Base-by-base conservation (phyloP, 2,797 vertebrate genomes). In the Pseudochirops cupreus region DNA sequence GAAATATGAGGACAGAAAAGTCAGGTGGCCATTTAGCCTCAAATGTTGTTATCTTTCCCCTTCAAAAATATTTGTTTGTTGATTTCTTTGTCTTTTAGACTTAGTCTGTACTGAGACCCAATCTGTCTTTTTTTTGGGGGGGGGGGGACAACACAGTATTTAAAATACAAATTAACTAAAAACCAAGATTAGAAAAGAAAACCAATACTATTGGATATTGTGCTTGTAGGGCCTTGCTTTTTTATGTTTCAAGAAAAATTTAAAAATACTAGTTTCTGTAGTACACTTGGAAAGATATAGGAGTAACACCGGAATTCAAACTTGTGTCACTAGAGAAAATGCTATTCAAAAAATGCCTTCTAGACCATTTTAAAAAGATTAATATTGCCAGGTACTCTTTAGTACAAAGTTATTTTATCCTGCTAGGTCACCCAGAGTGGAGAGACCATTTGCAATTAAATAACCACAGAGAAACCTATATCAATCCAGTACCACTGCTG, bases 1-100 rank as follows among this genome's bases (percentile, higher is more conserved):
- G n/a, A 11, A 46, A 82, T 82, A 24, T 24, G 9, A 82, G 21
- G n/a, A 74, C 39, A 46, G 67, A 82, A 46, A 46, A 2, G 52
- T 91, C 52, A 91, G 52, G 52, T 91, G 52, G 50, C 13, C 11
- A 1, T 91, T 33, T 29, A 54, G 12, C 6, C 54, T 91, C 46
- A 96, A 93, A 3, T 57, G 52, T 55, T 11, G 29, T 52, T 95
- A 92, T 91, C 56, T 92, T 89, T 56, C 93, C 5, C 2, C 50
- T 95, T 95, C 50, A 94, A 54, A 90, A 74, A 74, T 74, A 87
- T 95, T 54, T 92, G 92, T 95, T 54, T 92, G 92, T 89, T 92
- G 39, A 7, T 90, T n/a, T 54, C 52, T 13, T 91, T 90, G 0
- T 94, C 95, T 91, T 94, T 95, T 91, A 94, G 90, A 74, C 91